phyloP scores from a whole-genome alignment of 2,888 invertebrate genomes.

The Xanthia icteritia region DNA sequence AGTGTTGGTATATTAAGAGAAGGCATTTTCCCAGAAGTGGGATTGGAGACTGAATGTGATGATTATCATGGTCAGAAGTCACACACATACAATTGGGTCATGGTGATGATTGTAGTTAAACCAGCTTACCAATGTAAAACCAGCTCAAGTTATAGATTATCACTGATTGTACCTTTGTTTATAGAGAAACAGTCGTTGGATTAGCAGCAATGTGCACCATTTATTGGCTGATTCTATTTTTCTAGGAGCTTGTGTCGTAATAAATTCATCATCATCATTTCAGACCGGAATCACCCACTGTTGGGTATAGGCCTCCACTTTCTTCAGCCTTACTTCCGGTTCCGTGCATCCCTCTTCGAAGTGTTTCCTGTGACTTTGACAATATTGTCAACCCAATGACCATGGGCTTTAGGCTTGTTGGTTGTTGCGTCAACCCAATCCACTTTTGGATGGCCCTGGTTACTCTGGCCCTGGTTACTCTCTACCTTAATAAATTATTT shows the following conservation, averaged over 20 bases:
- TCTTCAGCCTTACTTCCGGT: background rate
- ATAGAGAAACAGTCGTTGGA: background rate
- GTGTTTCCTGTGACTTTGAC: background rate
- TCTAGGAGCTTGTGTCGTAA: background rate
- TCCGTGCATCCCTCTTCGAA: background rate
- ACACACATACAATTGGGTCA: background rate
- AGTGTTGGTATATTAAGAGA: background rate
- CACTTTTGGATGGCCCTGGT: background rate
- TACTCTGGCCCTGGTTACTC: background rate
- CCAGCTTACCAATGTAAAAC: background rate
- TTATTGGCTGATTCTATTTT: background rate
- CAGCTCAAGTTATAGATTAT: background rate
- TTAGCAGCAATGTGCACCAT: background rate
- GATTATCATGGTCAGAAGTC: background rate
- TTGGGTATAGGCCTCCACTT: background rate
- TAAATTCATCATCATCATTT: background rate
- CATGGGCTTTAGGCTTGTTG: background rate
- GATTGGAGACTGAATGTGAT: background rate
- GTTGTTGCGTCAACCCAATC: background rate
- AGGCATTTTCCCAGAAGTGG: background rate
- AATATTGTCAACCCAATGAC: background rate
- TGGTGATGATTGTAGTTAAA: background rate
- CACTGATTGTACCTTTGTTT: background rate
- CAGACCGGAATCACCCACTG: background rate
- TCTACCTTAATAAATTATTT: too few relatives aligned